A percentile compares a stretch with the other conserved stretches of the same genome.
These are phyloP conservation scores for Fringilla coelebs DNA, from an alignment of 2,797 vertebrate species.

Conservation along the genomic window DNA sequence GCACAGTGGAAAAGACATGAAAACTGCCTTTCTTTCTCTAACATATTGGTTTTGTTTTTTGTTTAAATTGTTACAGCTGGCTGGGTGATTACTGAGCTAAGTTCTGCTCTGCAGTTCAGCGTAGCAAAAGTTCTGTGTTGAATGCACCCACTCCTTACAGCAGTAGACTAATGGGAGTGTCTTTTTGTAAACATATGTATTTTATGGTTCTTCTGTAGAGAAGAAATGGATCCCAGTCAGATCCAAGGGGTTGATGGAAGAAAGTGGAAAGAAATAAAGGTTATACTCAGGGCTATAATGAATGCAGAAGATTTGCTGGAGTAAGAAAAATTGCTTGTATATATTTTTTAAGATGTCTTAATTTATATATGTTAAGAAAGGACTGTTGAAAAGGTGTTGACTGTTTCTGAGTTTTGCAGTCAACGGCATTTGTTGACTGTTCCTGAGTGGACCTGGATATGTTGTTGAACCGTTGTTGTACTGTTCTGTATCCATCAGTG, in stretches of 20 bases:
- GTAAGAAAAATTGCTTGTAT: background rate
- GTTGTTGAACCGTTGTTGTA: background rate
- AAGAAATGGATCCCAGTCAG: background rate
- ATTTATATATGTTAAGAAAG: slow-evolving; percentile 50
- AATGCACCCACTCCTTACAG: background rate
- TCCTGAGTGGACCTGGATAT: slow-evolving; percentile 41
- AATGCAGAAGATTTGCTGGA: background rate
- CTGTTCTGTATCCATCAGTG: slow-evolving; percentile 37
- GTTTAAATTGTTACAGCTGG: slow-evolving; percentile 24
- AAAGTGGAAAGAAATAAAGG: background rate
- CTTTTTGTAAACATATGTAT: background rate
- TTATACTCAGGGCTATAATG: background rate
- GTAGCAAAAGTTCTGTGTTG: background rate
- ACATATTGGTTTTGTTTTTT: background rate
- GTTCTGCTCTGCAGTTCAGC: background rate
- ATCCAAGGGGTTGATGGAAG: background rate
- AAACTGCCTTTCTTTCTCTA: background rate
- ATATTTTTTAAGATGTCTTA: slow-evolving; percentile 14
- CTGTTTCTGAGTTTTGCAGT: slow-evolving; percentile 37
- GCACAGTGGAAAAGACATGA: background rate
- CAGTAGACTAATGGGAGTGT: background rate
- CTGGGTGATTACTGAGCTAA: background rate
- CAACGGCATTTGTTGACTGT: background rate
- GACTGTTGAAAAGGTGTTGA: slow-evolving; percentile 20
- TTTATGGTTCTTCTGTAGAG: background rate